Evolutionary conservation across 1,140 invertebrate genomes (phyloP).

Genomic region (Eufriesea mexicana): DNA sequence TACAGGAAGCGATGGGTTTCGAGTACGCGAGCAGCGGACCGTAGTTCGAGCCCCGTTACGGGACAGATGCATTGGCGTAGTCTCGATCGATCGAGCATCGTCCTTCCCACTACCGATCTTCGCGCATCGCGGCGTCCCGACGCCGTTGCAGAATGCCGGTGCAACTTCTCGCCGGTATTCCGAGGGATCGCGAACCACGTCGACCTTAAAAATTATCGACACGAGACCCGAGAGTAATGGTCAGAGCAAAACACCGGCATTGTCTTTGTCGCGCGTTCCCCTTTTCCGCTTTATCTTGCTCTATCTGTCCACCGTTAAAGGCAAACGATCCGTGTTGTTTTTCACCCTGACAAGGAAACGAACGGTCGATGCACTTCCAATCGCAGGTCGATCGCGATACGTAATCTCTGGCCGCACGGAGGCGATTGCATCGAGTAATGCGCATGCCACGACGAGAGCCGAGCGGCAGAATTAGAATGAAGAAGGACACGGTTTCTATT

Average conservation of each 20-base stretch:
- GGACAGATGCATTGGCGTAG: constrained; percentile 63
- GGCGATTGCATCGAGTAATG: neutral
- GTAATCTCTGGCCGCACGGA: constrained; percentile 1
- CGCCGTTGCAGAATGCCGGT: constrained; percentile 27
- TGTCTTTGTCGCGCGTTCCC: constrained; percentile 8
- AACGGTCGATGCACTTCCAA: constrained; percentile 38
- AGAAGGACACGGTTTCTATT: too few species aligned
- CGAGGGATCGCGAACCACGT: constrained; percentile 27
- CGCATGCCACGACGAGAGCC: neutral
- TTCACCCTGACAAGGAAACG: constrained; percentile 50
- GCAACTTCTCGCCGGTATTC: constrained; percentile 44
- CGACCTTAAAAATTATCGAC: constrained; percentile 56
- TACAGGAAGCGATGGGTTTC: constrained; percentile 71
- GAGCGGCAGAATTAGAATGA: neutral
- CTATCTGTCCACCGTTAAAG: constrained; percentile 27
- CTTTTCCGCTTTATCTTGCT: constrained; percentile 3
- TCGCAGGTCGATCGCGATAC: constrained; percentile 28
- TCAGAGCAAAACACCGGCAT: constrained; percentile 22
- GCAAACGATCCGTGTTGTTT: constrained; percentile 45
- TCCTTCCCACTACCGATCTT: neutral
- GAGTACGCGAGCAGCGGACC: constrained; percentile 59
- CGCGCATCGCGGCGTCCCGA: neutral
- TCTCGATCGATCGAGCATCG: constrained; percentile 25
- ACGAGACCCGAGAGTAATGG: constrained; percentile 43
- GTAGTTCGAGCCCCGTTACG: constrained; percentile 64